Conservation (phyloP, 2,888 invertebrate genomes). For the Limnephilus lunatus region DNA sequence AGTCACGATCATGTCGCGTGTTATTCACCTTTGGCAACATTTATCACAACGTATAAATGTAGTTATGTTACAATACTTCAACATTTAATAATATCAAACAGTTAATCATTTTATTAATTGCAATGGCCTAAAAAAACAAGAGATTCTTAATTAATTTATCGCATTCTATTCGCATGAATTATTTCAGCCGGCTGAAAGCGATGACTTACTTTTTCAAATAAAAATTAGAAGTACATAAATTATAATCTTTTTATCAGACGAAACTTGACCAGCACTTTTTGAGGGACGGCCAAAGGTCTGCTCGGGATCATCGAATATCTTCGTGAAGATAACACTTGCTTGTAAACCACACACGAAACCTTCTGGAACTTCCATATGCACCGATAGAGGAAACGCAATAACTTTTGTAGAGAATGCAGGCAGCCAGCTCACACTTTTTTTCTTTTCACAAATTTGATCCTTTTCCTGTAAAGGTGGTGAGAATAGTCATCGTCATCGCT, state of each 20-base stretch:
- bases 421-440: constrained; percentile 57
- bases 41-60: background rate
- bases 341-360: background rate
- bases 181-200: background rate
- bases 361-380: background rate
- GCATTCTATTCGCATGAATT: background rate
- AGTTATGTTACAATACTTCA: background rate
- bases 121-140: background rate
- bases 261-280: constrained; percentile 37
- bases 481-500: constrained; percentile 52
- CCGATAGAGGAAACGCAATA: background rate
- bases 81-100: background rate
- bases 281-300: constrained; percentile 41
- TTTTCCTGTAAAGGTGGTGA: constrained; percentile 54
- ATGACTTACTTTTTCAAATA: background rate
- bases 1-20: background rate
- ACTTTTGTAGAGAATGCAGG: background rate
- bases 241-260: constrained; percentile 28
- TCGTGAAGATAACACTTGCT: background rate
- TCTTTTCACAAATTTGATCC: constrained; percentile 62
- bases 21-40: background rate
- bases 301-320: background rate
- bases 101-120: background rate
- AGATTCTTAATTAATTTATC: background rate
- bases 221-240: background rate